Conservation (phyloP, 2,888 invertebrate genomes). For the Aphelenchoides bicaudatus region DNA sequence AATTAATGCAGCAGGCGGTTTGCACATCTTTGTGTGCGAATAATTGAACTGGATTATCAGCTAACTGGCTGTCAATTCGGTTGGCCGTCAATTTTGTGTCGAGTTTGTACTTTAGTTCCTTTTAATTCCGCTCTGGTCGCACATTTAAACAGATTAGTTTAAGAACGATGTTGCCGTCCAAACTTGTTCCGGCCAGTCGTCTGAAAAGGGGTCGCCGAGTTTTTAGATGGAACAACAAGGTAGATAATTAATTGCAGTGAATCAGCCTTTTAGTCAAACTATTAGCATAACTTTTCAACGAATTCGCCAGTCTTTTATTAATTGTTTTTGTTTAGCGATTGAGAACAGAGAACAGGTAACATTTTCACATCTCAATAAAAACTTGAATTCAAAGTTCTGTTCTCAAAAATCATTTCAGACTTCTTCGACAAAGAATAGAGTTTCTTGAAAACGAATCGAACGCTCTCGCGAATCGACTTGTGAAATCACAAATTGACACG, state of each 20-base stretch:
- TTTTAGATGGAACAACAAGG: constrained; percentile 47
- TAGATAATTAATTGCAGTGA: constrained; percentile 23
- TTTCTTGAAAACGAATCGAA: constrained; percentile 83
- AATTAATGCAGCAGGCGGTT: not conserved
- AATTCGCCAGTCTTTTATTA: not conserved
- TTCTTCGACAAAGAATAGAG: constrained; percentile 89
- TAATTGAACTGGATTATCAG: not conserved
- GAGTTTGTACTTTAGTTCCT: no score
- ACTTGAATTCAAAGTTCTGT: no score
- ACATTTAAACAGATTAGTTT: not conserved
- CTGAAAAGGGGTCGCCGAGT: constrained; percentile 5
- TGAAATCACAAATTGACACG: constrained; percentile 56
- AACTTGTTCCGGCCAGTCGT: constrained; percentile 2
- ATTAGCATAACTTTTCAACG: not conserved
- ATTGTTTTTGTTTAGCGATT: constrained; percentile 61
- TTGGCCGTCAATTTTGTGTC: no score
- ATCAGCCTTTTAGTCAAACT: no score
- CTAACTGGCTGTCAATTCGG: no score
- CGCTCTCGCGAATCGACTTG: constrained; percentile 81
- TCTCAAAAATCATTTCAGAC: no score
- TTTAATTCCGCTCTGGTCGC: not conserved
- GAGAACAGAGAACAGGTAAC: constrained; percentile 89
- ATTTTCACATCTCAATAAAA: no score
- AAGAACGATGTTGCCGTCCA: not conserved
- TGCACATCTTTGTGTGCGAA: not conserved